A percentile compares a stretch with the other conserved stretches of the same genome.
Conservation (phyloP, 1,140 invertebrate species). For the Saxidomus purpurata region DNA sequence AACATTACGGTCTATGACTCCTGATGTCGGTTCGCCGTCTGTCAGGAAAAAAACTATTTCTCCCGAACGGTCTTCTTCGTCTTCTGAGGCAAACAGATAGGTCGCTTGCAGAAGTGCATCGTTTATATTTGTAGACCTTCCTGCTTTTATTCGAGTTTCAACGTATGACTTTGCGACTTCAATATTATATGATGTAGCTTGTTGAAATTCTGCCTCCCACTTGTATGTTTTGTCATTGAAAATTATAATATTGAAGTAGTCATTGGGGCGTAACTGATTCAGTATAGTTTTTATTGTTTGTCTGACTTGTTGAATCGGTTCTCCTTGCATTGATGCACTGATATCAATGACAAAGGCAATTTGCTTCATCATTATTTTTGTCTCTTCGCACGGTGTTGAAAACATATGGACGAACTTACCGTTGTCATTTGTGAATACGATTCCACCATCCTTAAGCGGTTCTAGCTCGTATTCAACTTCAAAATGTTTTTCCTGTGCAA, state of each 20-base stretch:
- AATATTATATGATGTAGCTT: slow-evolving; percentile 11
- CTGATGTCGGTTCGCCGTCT: slow-evolving; percentile 6
- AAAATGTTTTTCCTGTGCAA: background rate
- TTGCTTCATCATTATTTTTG: slow-evolving; percentile 25
- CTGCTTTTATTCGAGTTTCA: background rate
- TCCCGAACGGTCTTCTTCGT: background rate
- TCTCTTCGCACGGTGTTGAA: background rate
- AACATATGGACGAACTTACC: slow-evolving; percentile 36
- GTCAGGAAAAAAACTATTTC: slow-evolving; percentile 37
- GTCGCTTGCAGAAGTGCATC: background rate
- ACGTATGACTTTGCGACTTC: background rate
- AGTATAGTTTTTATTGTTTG: slow-evolving; percentile 16
- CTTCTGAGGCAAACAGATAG: background rate
- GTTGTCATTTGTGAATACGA: background rate
- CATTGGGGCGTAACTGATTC: background rate
- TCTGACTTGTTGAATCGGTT: background rate
- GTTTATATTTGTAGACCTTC: slow-evolving; percentile 33
- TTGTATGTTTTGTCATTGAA: background rate
- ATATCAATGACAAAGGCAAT: slow-evolving; percentile 51
- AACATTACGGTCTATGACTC: background rate
- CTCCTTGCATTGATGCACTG: slow-evolving; percentile 23
- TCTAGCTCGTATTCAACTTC: slow-evolving; percentile 24
- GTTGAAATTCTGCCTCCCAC: background rate
- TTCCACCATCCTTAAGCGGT: background rate
- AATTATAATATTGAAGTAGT: slow-evolving; percentile 45